phyloP scores from a whole-genome alignment of 1,140 invertebrate genomes.

The Ceratina australensis region DNA sequence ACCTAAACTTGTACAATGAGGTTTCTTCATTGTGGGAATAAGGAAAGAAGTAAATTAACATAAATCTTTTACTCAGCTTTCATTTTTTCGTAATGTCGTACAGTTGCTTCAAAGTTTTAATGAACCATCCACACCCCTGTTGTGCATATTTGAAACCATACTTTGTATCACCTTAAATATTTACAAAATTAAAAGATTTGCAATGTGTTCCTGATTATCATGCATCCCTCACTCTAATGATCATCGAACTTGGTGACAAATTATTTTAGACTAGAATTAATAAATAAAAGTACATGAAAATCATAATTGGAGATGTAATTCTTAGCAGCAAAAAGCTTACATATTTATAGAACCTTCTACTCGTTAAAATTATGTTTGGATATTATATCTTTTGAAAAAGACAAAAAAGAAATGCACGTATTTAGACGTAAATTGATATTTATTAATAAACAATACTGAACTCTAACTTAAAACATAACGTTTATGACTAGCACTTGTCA shows the following conservation, averaged over 20 bases:
- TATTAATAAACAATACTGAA: slow-evolving; percentile 66
- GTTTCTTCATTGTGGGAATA: not conserved
- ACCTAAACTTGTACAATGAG: not conserved
- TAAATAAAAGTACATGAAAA: slow-evolving; percentile 25
- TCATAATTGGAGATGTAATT: not conserved
- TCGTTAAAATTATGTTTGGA: slow-evolving; percentile 31
- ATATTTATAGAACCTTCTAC: slow-evolving; percentile 4
- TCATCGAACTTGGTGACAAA: slow-evolving; percentile 61
- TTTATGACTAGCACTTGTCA: slow-evolving; percentile 64
- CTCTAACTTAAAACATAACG: slow-evolving; percentile 59
- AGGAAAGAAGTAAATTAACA: not conserved
- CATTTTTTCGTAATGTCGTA: slow-evolving; percentile 14
- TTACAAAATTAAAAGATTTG: slow-evolving; percentile 54
- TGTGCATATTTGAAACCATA: slow-evolving; percentile 37
- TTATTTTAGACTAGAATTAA: slow-evolving; percentile 51
- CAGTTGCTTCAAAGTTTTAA: slow-evolving; percentile 3
- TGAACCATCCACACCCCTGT: slow-evolving; percentile 14
- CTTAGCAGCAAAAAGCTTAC: slow-evolving; percentile 7
- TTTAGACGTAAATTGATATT: slow-evolving; percentile 60
- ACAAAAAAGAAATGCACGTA: slow-evolving; percentile 57
- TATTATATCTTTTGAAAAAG: slow-evolving; percentile 37
- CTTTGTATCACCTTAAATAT: slow-evolving; percentile 40
- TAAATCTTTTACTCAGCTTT: slow-evolving; percentile 1
- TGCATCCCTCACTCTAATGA: slow-evolving; percentile 53
- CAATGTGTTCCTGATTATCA: slow-evolving; percentile 49